phyloP scores from a whole-genome alignment of 1,140 invertebrate species.

The Bombus cullumanus region DNA sequence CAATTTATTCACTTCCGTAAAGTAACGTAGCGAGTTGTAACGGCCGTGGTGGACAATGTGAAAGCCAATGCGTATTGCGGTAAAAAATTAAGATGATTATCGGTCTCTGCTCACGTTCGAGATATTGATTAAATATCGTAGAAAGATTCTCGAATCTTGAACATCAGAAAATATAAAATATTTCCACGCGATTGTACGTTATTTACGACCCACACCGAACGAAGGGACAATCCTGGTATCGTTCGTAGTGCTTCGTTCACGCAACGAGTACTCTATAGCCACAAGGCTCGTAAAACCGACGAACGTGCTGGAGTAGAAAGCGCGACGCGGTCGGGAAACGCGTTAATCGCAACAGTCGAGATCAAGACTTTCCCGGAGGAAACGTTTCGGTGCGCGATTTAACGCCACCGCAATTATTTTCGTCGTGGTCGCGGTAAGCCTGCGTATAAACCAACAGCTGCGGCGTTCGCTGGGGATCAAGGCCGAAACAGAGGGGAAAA shows the following conservation, averaged over 20 bases:
- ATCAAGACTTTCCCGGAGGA: not conserved
- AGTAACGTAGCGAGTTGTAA: too few relatives aligned
- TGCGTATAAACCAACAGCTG: constrained; percentile 25
- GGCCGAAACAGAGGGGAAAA: not conserved
- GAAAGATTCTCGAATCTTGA: too few relatives aligned
- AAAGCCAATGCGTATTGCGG: too few relatives aligned
- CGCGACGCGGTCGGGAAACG: not conserved
- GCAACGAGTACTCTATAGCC: not conserved
- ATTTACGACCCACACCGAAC: not conserved
- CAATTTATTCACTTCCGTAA: too few relatives aligned
- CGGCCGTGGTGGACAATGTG: rapidly evolving
- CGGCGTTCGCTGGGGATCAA: not conserved
- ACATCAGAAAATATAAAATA: too few relatives aligned
- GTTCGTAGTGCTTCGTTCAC: not conserved
- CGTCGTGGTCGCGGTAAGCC: not conserved
- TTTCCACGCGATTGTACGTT: not conserved
- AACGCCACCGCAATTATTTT: constrained; percentile 32
- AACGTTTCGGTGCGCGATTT: not conserved
- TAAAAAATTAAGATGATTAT: too few relatives aligned
- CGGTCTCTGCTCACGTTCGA: too few relatives aligned
- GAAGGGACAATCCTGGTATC: not conserved
- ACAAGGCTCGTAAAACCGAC: not conserved
- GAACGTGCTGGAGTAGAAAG: not conserved
- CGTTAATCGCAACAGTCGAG: constrained; percentile 26
- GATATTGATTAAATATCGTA: too few relatives aligned